Percentiles rank a stretch among this genome's conserved stretches.
phyloP scores from a whole-genome alignment of 2,888 invertebrate species.

The Drosophila putrida region DNA sequence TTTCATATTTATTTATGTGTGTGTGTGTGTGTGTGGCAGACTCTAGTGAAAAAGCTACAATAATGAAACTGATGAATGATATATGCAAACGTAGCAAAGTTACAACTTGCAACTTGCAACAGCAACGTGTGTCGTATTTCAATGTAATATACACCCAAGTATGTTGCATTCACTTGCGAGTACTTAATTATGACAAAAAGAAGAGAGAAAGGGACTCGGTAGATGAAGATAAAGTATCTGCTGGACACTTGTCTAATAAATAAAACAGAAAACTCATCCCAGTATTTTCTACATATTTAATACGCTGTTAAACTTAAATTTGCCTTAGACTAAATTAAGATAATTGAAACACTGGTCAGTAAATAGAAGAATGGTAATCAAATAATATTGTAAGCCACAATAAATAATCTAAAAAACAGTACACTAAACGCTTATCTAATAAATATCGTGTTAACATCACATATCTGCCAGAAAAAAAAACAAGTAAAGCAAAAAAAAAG shows the following conservation, averaged over 20 bases:
- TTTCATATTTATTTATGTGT: neutral
- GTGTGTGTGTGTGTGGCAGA: constrained; percentile 15
- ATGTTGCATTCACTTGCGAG: constrained; percentile 1
- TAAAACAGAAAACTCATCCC: too few relatives aligned
- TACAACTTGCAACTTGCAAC: constrained; percentile 20
- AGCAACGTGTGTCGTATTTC: constrained; percentile 38
- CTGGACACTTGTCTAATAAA: too few relatives aligned
- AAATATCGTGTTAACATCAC: constrained; percentile 40
- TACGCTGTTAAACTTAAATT: too few relatives aligned
- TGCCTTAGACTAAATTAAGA: too few relatives aligned
- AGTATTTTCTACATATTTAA: too few relatives aligned
- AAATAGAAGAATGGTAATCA: neutral
- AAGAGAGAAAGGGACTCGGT: neutral
- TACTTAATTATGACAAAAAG: neutral
- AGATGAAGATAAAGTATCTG: constrained; percentile 24
- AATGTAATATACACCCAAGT: constrained; percentile 11
- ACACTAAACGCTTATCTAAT: constrained; percentile 33
- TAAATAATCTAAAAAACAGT: neutral
- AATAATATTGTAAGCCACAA: neutral
- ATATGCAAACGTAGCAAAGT: constrained; percentile 51
- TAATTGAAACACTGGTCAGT: too few relatives aligned
- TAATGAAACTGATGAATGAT: constrained; percentile 55
- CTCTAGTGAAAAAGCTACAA: constrained; percentile 36
- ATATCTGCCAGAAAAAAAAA: constrained; percentile 1
- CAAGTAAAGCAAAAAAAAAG: neutral